Conservation (phyloP, 2,113 vertebrate species). For the Gymnocephalus cernua region DNA sequence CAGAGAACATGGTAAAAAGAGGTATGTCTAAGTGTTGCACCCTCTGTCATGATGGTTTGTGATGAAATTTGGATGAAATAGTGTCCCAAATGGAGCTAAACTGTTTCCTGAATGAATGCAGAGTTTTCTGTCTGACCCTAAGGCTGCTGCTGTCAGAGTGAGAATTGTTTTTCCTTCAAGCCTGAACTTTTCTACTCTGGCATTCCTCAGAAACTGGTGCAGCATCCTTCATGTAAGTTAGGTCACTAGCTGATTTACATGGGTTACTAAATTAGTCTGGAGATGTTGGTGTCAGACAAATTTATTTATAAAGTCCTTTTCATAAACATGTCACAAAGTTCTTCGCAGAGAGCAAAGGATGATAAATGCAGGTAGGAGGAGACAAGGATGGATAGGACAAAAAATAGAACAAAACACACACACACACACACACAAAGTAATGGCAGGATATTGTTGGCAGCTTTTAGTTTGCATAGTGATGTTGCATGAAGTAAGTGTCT, state of each 20-base stretch:
- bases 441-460: conserved; percentile 28
- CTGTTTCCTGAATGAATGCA: conserved; percentile 45
- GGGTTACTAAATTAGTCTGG: conserved; percentile 35
- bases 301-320: conserved; percentile 51
- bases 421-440: neutral
- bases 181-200: conserved; percentile 23
- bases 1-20: conserved; percentile 3
- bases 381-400: conserved; percentile 5
- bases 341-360: conserved; percentile 41
- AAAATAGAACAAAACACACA: conserved; percentile 36
- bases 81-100: conserved; percentile 46
- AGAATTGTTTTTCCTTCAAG: conserved; percentile 42
- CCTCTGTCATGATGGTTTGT: conserved; percentile 48
- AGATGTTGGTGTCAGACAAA: conserved; percentile 38
- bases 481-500: conserved; percentile 4
- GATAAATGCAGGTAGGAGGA: conserved; percentile 19
- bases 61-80: conserved; percentile 71
- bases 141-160: conserved; percentile 36
- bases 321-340: conserved; percentile 39
- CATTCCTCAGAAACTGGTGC: conserved; percentile 23
- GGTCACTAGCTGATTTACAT: conserved; percentile 49
- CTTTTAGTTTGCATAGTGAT: conserved; percentile 19
- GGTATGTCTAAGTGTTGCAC: conserved; percentile 37
- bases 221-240: conserved; percentile 17
- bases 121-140: conserved; percentile 44